Evolutionary conservation across 2,888 invertebrate species (phyloP).

Genomic region (Notodonta dromedarius): DNA sequence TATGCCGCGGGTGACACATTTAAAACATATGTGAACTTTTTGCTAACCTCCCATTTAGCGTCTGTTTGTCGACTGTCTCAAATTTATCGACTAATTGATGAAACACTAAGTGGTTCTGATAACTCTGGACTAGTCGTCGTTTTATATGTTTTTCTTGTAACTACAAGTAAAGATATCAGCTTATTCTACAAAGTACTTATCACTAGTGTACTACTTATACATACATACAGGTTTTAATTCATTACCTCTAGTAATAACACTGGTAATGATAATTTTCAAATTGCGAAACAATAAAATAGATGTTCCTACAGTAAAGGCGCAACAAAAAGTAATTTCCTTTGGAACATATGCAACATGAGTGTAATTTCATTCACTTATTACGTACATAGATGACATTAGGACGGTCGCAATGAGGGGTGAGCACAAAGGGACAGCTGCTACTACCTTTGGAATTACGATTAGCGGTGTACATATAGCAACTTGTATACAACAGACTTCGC

Average conservation of each 20-base stretch:
- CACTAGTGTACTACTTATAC: too few species aligned
- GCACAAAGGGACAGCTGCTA: slow-evolving; percentile 62
- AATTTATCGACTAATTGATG: slow-evolving; percentile 51
- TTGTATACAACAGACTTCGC: slow-evolving; percentile 16
- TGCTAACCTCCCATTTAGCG: slow-evolving; percentile 42
- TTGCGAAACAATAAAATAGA: background rate
- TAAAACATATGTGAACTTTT: slow-evolving; percentile 61
- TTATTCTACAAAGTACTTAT: background rate
- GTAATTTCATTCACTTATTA: slow-evolving; percentile 35
- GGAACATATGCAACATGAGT: slow-evolving; percentile 3
- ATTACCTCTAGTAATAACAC: too few species aligned
- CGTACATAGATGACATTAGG: slow-evolving; percentile 46
- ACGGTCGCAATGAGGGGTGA: slow-evolving; percentile 35
- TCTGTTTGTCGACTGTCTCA: slow-evolving; percentile 44
- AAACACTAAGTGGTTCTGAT: slow-evolving; percentile 26
- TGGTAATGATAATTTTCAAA: background rate
- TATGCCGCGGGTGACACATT: slow-evolving; percentile 67
- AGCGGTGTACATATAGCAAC: slow-evolving; percentile 51
- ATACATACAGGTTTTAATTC: too few species aligned
- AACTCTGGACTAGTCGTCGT: background rate
- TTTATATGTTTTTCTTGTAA: too few species aligned
- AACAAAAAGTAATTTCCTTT: background rate
- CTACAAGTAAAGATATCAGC: background rate
- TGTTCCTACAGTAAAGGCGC: background rate
- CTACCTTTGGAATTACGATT: slow-evolving; percentile 55